Evolutionary conservation across 23 tunicate species (phyloP), one percentile per base, ranked within the genome.

Genomic region (Ciona savignyi): DNA sequence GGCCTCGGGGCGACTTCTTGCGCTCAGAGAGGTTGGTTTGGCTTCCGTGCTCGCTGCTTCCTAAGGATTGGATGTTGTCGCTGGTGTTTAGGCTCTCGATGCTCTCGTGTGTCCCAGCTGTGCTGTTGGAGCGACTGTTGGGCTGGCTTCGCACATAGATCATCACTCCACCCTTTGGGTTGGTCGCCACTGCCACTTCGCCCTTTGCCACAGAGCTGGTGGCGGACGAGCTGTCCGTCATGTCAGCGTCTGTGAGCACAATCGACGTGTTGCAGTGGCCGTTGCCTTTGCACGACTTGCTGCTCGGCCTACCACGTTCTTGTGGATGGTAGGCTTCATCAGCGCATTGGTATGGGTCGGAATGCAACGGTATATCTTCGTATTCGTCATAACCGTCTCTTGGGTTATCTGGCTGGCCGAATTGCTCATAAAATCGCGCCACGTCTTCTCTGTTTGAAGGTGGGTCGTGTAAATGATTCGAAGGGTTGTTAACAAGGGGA

Each of bases 101-200:
- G 67, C 85, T 66, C 25, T 81, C 85, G 51, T 49, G 73, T 25
- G 78, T 30, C 19, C 77, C 86, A 51, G 71, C 78, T 22, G 63
- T 74, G 71, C 91, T 85, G 77, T 76, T 80, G 11, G 74, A n/a
- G n/a, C 85, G 67, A 34, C 93, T 86, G 70, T 74, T 80, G 29
- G 85, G 63, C 21, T 72, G 93, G 60, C 93, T 86, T 23, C 85
- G 74, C 34, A 86, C 85, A 77, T 86, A 86, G 22, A 86, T 78
- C 67, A 86, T 35, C 70, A 85, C 83, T 11, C 78, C 78, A 24
- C 77, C 74, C 74, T 80, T 86, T 1, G 76, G 35, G 33, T 56
- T 61, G 60, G 23, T 72, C 31, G 77, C 35, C 1, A 80, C 77
- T 23, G 85, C 77, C 19, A 78, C 73, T 51, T 86, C 85, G 48